Evolutionary conservation across 2,797 vertebrate species (phyloP).

Genomic region (Urophycis tenuis): DNA sequence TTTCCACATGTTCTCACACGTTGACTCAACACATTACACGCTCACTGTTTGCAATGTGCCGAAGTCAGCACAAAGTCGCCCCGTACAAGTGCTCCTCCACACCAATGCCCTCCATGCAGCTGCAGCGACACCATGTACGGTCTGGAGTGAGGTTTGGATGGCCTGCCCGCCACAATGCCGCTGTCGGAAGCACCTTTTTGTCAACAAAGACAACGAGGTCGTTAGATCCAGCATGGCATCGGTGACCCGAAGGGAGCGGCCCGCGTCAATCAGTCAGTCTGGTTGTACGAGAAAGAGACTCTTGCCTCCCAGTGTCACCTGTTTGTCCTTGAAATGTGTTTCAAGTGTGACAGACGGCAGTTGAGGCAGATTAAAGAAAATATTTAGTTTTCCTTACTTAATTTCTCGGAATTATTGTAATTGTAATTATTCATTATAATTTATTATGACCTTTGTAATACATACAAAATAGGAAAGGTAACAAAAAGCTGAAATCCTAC

Average conservation of each 20-base stretch:
- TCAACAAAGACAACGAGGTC: not conserved
- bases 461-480: not conserved
- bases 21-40: conserved; percentile 1
- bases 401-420: too few relatives aligned
- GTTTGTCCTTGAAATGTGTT: not conserved
- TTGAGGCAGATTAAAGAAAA: too few relatives aligned
- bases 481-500: not conserved
- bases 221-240: not conserved
- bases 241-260: not conserved
- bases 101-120: rapidly evolving
- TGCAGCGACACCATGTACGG: conserved; percentile 70
- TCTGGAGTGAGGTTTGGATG: conserved; percentile 59
- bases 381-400: not conserved
- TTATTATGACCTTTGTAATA: too few relatives aligned
- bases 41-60: conserved; percentile 59
- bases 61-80: conserved; percentile 63
- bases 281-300: not conserved
- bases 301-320: not conserved
- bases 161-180: conserved; percentile 55
- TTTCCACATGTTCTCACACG: not conserved
- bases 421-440: not conserved
- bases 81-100: conserved; percentile 64
- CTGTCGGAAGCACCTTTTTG: conserved; percentile 53
- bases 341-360: not conserved
- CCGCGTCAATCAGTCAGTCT: not conserved